phyloP scores from a whole-genome alignment of 2,113 vertebrate species.

The Isurus oxyrinchus region DNA sequence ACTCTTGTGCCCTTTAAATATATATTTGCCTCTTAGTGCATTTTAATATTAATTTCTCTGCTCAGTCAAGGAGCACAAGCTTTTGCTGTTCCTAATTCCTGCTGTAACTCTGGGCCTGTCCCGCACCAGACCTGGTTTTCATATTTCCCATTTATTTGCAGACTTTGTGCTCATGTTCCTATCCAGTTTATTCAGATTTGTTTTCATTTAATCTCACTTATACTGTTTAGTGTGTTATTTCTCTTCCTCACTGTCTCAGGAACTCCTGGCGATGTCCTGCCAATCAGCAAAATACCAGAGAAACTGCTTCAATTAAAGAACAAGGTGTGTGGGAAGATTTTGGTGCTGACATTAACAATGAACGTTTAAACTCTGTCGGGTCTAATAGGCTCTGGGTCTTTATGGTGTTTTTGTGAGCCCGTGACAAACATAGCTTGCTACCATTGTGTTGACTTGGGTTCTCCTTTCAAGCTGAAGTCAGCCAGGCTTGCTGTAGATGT shows the following conservation, averaged over 20 bases:
- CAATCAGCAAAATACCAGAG: slow-evolving; percentile 71
- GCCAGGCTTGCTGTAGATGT: background rate
- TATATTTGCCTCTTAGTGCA: background rate
- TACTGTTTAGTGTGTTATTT: background rate
- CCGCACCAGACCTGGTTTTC: background rate
- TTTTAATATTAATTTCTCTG: background rate
- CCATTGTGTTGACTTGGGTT: background rate
- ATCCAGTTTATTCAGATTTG: background rate
- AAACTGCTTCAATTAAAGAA: slow-evolving; percentile 83
- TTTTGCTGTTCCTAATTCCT: background rate
- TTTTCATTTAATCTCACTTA: background rate
- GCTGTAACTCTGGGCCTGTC: background rate
- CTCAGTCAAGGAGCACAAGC: background rate
- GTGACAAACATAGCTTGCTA: background rate
- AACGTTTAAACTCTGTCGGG: background rate
- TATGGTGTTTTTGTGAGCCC: background rate
- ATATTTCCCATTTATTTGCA: background rate
- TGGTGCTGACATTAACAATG: background rate
- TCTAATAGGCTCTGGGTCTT: background rate
- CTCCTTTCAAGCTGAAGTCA: background rate
- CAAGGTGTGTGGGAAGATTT: slow-evolving; percentile 58
- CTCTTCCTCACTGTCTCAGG: slow-evolving; percentile 53
- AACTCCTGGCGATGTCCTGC: slow-evolving; percentile 67
- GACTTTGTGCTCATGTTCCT: background rate
- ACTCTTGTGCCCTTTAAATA: background rate